Percentiles rank a stretch among this genome's conserved stretches.
phyloP scores from a whole-genome alignment of 1,140 invertebrate species.

The Galendromus occidentalis region DNA sequence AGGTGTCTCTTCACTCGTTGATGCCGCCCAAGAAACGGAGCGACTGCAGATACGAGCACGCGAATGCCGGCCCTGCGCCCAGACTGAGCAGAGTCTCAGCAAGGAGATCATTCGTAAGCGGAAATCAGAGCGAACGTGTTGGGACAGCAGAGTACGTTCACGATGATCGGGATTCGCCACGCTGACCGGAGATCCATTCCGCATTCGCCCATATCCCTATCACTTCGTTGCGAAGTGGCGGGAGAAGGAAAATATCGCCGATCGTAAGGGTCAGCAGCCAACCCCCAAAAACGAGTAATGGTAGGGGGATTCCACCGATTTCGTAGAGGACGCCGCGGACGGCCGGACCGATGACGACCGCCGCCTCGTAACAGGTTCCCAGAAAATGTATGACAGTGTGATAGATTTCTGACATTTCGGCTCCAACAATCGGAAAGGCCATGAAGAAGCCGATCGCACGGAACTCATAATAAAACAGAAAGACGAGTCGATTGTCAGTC shows the following conservation, averaged over 20 bases:
- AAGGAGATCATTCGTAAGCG: background rate
- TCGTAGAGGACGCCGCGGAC: background rate
- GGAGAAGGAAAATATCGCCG: background rate
- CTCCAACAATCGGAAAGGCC: background rate
- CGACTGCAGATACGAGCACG: background rate
- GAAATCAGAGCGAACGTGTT: background rate
- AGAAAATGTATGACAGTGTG: background rate
- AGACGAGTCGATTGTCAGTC: no score
- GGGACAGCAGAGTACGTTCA: background rate
- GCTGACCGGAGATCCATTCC: background rate
- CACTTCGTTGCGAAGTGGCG: background rate
- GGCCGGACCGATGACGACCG: background rate
- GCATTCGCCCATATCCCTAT: background rate
- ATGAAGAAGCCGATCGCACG: background rate
- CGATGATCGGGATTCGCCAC: background rate
- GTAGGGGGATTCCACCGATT: background rate
- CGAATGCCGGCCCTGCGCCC: background rate
- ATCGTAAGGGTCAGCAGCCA: background rate
- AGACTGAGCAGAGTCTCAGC: background rate
- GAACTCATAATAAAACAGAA: no score
- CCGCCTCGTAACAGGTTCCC: background rate
- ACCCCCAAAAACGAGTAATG: background rate
- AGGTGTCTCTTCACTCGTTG: background rate
- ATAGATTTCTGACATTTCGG: background rate
- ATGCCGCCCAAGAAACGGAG: background rate